A percentile compares a stretch with the other conserved stretches of the same genome.
Evolutionary conservation across 1,140 invertebrate genomes (phyloP).

Genomic region (Drosophila leontia): DNA sequence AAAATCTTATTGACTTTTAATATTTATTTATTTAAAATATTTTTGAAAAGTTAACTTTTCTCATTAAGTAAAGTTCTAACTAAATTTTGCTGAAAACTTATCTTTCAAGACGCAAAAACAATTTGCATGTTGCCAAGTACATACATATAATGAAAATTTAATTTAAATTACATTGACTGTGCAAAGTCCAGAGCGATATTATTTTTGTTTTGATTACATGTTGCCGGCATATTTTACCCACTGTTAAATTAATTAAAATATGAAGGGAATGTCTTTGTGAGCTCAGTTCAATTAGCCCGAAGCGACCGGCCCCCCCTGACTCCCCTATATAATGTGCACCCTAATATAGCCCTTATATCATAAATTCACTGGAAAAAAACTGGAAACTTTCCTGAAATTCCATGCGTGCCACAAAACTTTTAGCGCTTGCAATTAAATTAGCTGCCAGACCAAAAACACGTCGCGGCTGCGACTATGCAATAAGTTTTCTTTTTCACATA

Average conservation of each 20-base stretch:
- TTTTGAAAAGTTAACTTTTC: neutral
- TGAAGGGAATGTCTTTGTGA: slow-evolving; percentile 16
- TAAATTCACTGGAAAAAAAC: slow-evolving; percentile 35
- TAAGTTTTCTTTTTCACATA: slow-evolving; percentile 53
- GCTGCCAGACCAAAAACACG: slow-evolving; percentile 40
- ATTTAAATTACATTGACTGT: slow-evolving; percentile 29
- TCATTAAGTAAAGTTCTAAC: neutral
- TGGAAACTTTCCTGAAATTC: slow-evolving; percentile 61
- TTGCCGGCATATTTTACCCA: slow-evolving; percentile 2
- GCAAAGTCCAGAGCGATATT: slow-evolving; percentile 1
- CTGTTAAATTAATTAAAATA: slow-evolving; percentile 41
- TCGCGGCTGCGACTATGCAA: slow-evolving; percentile 54
- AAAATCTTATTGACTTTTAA: neutral
- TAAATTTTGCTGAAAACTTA: slow-evolving; percentile 4
- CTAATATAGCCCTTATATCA: neutral
- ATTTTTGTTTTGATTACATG: slow-evolving; percentile 26
- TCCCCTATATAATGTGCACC: neutral
- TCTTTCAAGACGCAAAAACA: slow-evolving; percentile 2
- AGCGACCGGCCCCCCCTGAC: neutral
- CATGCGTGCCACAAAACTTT: slow-evolving; percentile 69
- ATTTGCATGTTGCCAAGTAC: slow-evolving; percentile 17
- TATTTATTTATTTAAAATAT: neutral
- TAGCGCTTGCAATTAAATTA: slow-evolving; percentile 74
- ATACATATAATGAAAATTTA: slow-evolving; percentile 28
- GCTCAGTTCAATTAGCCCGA: slow-evolving; percentile 18